These are phyloP conservation scores for Amazona vittata DNA, from an alignment of 2,113 vertebrate genomes.

Conservation along the genomic window DNA sequence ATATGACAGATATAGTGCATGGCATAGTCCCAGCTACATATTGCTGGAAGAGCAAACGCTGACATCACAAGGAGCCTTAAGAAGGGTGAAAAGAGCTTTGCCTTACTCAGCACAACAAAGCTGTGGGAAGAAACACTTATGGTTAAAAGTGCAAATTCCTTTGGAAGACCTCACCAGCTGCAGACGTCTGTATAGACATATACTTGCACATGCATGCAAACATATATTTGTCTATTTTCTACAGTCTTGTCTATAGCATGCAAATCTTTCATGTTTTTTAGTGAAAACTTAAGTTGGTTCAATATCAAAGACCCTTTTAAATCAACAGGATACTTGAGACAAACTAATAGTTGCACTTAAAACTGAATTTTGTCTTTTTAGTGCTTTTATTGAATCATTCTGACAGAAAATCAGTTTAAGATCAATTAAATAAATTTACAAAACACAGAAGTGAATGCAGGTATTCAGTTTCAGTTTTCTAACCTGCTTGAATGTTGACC, in stretches of 20 bases:
- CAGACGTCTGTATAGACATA: background rate
- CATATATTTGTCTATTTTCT: background rate
- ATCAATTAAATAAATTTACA: background rate
- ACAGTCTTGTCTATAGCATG: background rate
- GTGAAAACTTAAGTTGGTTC: background rate
- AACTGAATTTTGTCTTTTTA: background rate
- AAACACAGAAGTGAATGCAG: fast-evolving
- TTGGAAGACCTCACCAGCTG: background rate
- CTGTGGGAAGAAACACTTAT: background rate
- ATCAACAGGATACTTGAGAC: background rate
- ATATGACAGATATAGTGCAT: fast-evolving
- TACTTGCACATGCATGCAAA: background rate
- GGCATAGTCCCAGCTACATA: background rate
- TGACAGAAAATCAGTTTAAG: background rate
- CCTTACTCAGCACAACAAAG: background rate
- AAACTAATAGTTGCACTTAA: background rate
- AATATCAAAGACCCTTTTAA: background rate
- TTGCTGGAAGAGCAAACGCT: background rate
- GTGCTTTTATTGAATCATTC: background rate
- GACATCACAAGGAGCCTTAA: fast-evolving
- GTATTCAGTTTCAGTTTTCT: background rate
- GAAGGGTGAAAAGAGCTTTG: background rate
- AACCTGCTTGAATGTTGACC: conserved; percentile 24
- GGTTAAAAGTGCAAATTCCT: background rate
- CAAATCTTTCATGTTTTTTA: background rate